Evolutionary conservation across 2,113 vertebrate species (phyloP).

Genomic region (Clupea harengus): DNA sequence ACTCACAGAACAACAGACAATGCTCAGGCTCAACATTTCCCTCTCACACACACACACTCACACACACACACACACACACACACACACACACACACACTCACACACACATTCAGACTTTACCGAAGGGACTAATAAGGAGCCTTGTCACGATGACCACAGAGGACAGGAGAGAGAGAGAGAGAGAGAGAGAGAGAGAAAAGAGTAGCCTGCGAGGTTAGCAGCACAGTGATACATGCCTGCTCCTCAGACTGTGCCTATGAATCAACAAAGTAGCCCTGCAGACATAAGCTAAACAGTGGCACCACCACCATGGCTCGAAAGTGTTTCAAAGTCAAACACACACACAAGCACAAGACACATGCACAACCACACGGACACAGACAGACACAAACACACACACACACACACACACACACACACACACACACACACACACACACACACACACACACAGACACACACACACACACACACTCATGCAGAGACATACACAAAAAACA

Average conservation of each 20-base stretch:
- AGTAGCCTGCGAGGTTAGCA: background rate
- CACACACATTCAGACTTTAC: background rate
- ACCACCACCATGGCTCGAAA: background rate
- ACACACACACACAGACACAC: background rate
- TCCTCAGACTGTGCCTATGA: background rate
- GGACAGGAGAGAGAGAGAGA: background rate
- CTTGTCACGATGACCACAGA: background rate
- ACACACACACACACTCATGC: background rate
- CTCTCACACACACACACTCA: background rate
- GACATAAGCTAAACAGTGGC: background rate
- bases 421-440: conserved; percentile 1
- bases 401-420: background rate
- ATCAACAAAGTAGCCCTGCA: background rate
- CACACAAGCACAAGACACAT: background rate
- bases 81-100: background rate
- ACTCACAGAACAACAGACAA: background rate
- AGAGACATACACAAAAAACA: background rate
- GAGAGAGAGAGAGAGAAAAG: background rate
- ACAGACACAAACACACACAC: background rate
- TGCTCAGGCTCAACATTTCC: too few species aligned
- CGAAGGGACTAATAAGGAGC: background rate
- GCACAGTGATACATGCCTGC: background rate
- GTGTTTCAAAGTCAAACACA: conserved; percentile 11
- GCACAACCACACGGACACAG: background rate
- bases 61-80: background rate